Evolutionary conservation across 2,888 invertebrate species (phyloP).

Genomic region (Acronicta alni): DNA sequence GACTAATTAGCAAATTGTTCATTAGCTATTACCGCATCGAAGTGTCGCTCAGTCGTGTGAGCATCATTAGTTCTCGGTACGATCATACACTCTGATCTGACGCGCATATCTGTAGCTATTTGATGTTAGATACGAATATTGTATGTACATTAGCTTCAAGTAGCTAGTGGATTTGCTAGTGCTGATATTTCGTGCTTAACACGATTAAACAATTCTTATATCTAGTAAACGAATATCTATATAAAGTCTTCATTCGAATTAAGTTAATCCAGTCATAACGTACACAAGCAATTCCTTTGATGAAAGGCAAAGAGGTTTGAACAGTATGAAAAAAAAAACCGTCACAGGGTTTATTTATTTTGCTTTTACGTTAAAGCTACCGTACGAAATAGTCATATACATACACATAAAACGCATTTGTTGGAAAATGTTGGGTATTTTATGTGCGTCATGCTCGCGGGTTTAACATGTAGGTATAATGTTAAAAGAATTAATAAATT

Average conservation of each 20-base stretch:
- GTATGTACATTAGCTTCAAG: neutral
- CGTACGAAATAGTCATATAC: conserved; percentile 7
- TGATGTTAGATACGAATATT: neutral
- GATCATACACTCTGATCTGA: neutral
- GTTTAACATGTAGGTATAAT: conserved; percentile 12
- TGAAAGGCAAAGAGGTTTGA: conserved; percentile 41
- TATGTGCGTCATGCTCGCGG: conserved; percentile 13
- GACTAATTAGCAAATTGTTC: conserved; percentile 50
- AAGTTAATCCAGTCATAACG: conserved; percentile 6
- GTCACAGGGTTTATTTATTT: conserved; percentile 43
- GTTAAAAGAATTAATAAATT: conserved; percentile 39
- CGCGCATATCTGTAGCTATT: neutral
- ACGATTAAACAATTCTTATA: neutral
- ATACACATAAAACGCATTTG: conserved; percentile 4
- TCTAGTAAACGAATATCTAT: neutral
- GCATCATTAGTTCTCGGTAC: conserved; percentile 29
- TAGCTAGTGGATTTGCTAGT: neutral
- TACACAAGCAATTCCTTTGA: conserved; percentile 34
- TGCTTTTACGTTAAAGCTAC: conserved; percentile 28
- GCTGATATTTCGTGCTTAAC: too few relatives aligned
- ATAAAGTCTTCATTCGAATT: conserved; percentile 6
- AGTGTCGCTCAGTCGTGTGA: conserved; percentile 23
- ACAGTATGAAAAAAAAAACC: conserved; percentile 34
- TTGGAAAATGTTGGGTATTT: conserved; percentile 7
- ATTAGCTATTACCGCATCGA: conserved; percentile 23